Base-by-base conservation (phyloP, 1,140 invertebrate genomes). In the Cyphomyrmex costatus region DNA sequence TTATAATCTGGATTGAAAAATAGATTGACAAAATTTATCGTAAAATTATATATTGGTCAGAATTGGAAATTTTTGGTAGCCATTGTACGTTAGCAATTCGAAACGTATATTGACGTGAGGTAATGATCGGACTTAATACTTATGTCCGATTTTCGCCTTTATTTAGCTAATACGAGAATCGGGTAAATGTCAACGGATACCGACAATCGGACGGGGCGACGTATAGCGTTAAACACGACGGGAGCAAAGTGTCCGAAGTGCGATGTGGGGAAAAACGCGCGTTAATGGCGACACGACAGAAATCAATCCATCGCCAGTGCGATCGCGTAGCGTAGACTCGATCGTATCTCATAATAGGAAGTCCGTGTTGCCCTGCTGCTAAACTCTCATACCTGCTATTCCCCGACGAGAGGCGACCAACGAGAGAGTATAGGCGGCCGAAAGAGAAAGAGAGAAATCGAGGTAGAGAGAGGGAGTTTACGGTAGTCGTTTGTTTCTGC, bases 321-420 rank as follows among this genome's bases (percentile, higher is more conserved):
- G 79, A 83, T 83, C 79, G 53, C 56, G 56, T 60, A 83, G 79
- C 79, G 42, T 74, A 27, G 79, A 36, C n/a, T 61, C 68, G 79
- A 83, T 83, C 68, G 79, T 74, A 83, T 83, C 79, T 83, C 79
- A 83, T 83, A 83, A 83, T 83, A 83, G 79, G 79, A 83, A 83
- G 79, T 70, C 56, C 53, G 79, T 56, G 68, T 73, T 73, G 79
- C 66, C 24, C 36, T 51, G 66, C 53, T 58, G 66, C 36, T 82
- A 60, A 53, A 53, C 24, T 60, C 66, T 83, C 79, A n/a, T 83
- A 83, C 79, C 79, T 83, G 79, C 79, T 83, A 83, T 60, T 82
- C 53, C 73, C 79, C 30, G 60, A 51, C 56, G 42, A 73, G 53
- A 74, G 53, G 70, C 66, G 71, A 51, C n/a, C n/a, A n/a, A 79